Conservation (phyloP, 1,140 invertebrate species). For the Neodiprion fabricii region DNA sequence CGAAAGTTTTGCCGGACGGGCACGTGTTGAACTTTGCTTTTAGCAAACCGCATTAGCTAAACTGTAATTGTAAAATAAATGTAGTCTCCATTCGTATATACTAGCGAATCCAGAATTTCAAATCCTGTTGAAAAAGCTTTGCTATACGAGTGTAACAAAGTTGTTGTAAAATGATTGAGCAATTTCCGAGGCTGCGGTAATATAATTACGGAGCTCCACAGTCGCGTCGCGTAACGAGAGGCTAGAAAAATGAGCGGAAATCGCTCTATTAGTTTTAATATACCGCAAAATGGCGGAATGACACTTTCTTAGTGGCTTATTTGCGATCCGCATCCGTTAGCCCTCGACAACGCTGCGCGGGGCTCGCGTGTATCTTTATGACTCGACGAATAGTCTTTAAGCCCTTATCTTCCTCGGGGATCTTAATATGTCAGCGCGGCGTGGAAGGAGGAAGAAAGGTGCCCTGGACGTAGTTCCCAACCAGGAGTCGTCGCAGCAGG, state of each 20-base stretch:
- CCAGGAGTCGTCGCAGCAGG: not conserved
- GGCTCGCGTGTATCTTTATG: slow-evolving; percentile 34
- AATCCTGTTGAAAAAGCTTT: too few species aligned
- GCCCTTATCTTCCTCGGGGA: slow-evolving; percentile 37
- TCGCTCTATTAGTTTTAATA: not conserved
- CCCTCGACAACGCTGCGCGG: not conserved
- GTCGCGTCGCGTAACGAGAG: too few species aligned
- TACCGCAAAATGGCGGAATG: not conserved
- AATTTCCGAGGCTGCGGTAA: too few species aligned
- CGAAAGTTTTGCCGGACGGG: too few species aligned
- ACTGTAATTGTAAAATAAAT: too few species aligned
- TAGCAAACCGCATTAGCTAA: too few species aligned
- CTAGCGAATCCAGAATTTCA: too few species aligned
- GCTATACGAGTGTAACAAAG: too few species aligned
- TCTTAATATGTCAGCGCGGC: slow-evolving; percentile 41
- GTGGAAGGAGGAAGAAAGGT: slow-evolving; percentile 1
- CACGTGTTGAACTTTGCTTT: too few species aligned
- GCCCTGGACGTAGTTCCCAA: not conserved
- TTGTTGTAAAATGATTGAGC: too few species aligned
- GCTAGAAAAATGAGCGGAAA: not conserved
- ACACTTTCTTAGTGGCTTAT: not conserved
- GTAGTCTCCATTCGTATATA: too few species aligned
- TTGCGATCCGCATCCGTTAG: not conserved
- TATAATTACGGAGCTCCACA: too few species aligned
- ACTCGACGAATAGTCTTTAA: slow-evolving; percentile 27